phyloP scores from a whole-genome alignment of 2,888 invertebrate species.

The Acanthacorydalis orientalis region DNA sequence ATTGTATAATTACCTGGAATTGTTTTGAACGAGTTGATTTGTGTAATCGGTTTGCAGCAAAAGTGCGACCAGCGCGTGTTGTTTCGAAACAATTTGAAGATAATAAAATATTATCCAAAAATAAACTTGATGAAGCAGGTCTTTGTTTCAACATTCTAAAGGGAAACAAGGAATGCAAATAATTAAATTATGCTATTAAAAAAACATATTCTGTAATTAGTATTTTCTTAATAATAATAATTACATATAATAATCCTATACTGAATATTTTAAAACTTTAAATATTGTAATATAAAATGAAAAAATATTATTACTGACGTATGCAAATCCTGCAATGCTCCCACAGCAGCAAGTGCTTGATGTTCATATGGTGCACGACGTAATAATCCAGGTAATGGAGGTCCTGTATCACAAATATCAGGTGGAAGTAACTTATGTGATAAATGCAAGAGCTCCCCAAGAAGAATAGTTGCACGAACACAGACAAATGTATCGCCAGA shows the following conservation, averaged over 20 bases:
- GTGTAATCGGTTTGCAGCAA: neutral
- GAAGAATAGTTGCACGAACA: slow-evolving; percentile 75
- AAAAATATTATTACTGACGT: slow-evolving; percentile 21
- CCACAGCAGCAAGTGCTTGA: slow-evolving; percentile 67
- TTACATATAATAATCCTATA: too few relatives aligned
- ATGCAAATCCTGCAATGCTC: slow-evolving; percentile 61
- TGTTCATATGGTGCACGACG: slow-evolving; percentile 64
- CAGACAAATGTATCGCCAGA: slow-evolving; percentile 80
- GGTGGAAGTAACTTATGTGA: slow-evolving; percentile 73
- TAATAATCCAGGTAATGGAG: slow-evolving; percentile 68
- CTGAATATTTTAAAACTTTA: neutral
- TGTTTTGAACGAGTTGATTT: slow-evolving; percentile 17
- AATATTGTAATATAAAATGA: slow-evolving; percentile 3
- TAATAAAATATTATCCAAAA: slow-evolving; percentile 61
- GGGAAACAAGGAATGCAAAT: too few relatives aligned
- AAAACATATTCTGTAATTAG: too few relatives aligned
- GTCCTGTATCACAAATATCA: slow-evolving; percentile 67
- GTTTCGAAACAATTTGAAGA: slow-evolving; percentile 20
- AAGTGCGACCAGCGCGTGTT: neutral
- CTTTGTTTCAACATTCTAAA: slow-evolving; percentile 53
- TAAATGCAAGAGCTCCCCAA: slow-evolving; percentile 76
- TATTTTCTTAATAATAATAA: too few relatives aligned
- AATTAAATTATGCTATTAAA: too few relatives aligned
- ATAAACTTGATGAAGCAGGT: slow-evolving; percentile 66
- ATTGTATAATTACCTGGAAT: slow-evolving; percentile 17